These are phyloP conservation scores for Bambusicola thoracicus DNA, from an alignment of 2,113 vertebrate genomes.

Conservation along the genomic window DNA sequence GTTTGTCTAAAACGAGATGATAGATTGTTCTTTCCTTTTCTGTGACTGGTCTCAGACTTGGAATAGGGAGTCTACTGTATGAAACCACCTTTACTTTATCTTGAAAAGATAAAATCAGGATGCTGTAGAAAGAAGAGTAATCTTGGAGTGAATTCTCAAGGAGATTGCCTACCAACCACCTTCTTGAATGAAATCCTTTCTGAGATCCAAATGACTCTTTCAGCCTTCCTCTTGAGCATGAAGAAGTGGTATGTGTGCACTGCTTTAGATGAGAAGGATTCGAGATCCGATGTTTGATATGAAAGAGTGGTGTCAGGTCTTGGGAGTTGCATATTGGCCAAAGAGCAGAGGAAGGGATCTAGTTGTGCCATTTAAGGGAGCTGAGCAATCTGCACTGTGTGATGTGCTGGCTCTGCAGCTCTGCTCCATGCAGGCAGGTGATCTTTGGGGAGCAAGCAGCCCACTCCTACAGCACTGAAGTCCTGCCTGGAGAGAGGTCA, in stretches of 20 bases:
- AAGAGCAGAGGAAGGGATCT: not conserved
- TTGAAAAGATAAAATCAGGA: not conserved
- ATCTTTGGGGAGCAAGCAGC: not conserved
- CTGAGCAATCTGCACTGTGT: not conserved
- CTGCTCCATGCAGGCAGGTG: no score
- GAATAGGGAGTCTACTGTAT: not conserved
- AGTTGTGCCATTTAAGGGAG: fast-evolving
- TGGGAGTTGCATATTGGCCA: not conserved
- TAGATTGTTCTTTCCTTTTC: not conserved
- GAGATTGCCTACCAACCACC: not conserved
- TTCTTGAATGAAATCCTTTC: not conserved
- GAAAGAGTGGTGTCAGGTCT: no score
- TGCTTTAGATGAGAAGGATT: not conserved
- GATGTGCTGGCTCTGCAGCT: not conserved
- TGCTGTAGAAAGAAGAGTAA: not conserved
- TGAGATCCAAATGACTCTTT: not conserved
- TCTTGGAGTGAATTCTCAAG: not conserved
- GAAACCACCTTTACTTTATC: not conserved
- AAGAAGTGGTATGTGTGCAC: not conserved
- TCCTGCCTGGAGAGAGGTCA: not conserved
- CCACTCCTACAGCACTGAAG: not conserved
- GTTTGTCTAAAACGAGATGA: not conserved
- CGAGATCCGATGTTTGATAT: not conserved
- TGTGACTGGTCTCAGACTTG: not conserved
- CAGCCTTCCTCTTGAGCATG: fast-evolving